Percentiles rank a stretch among this genome's conserved stretches.
Evolutionary conservation across 2,113 vertebrate species (phyloP).

Genomic region (Neopipo cinnamomea): DNA sequence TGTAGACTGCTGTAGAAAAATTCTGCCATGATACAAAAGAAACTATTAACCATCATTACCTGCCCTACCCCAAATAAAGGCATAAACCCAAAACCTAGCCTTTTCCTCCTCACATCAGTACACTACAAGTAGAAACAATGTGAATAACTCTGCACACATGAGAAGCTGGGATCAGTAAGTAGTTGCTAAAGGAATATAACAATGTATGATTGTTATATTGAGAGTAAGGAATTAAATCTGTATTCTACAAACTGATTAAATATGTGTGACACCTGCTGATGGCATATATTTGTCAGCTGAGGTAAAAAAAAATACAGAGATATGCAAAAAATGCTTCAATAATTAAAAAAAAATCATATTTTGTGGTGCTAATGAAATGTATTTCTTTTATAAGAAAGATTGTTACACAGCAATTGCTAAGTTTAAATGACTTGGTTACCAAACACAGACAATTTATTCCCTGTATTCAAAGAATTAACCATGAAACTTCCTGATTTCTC

Average conservation of each 20-base stretch:
- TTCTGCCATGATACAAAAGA: background rate
- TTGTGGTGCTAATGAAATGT: background rate
- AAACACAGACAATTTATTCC: background rate
- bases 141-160: background rate
- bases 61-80: background rate
- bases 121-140: background rate
- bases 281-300: background rate
- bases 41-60: background rate
- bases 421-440: background rate
- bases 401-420: background rate
- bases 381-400: background rate
- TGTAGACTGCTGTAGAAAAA: background rate
- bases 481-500: background rate
- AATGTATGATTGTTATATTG: background rate
- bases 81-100: background rate
- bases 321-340: background rate
- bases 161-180: background rate
- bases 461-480: background rate
- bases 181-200: background rate
- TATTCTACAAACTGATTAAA: background rate
- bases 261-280: background rate
- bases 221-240: background rate
- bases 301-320: background rate
- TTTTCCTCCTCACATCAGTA: background rate
- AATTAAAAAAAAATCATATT: background rate